Percentiles rank a stretch among this genome's conserved stretches.
These are phyloP conservation scores for Solea senegalensis DNA, from an alignment of 2,113 vertebrate genomes.

Conservation along the genomic window DNA sequence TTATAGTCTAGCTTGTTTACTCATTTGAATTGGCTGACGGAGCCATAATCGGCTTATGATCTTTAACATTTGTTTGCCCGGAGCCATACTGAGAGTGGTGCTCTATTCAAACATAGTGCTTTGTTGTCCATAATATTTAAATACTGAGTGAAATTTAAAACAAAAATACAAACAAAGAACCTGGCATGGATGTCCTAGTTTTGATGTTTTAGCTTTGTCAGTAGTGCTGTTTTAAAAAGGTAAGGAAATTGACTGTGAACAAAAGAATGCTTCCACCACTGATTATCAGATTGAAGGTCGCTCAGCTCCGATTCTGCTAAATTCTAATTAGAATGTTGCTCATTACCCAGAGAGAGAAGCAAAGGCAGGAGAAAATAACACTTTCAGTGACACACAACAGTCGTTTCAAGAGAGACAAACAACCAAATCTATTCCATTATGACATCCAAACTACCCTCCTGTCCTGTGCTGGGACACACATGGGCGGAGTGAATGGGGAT, in stretches of 20 bases:
- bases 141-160: slow-evolving; percentile 8
- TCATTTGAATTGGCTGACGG: slow-evolving; percentile 54
- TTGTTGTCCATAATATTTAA: slow-evolving; percentile 23
- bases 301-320: slow-evolving; percentile 55
- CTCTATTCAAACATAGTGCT: slow-evolving; percentile 25
- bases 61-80: slow-evolving; percentile 51
- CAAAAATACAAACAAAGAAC: background rate
- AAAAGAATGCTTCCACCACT: slow-evolving; percentile 46
- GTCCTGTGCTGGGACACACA: slow-evolving; percentile 69
- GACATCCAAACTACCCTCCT: slow-evolving; percentile 68
- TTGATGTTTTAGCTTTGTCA: slow-evolving; percentile 1
- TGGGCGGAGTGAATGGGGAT: slow-evolving; percentile 70
- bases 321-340: slow-evolving; percentile 76
- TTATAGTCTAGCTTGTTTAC: slow-evolving; percentile 47
- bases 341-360: slow-evolving; percentile 66
- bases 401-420: slow-evolving; percentile 72
- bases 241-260: slow-evolving; percentile 22
- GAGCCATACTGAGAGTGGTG: slow-evolving; percentile 20
- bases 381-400: slow-evolving; percentile 61
- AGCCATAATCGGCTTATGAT: slow-evolving; percentile 65
- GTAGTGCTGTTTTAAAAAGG: slow-evolving; percentile 8
- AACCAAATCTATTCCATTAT: slow-evolving; percentile 65
- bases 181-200: background rate
- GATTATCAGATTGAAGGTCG: slow-evolving; percentile 63
- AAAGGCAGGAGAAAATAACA: slow-evolving; percentile 64